These are phyloP conservation scores for Alviniconcha strummeri DNA, from an alignment of 2,888 invertebrate species.

Conservation along the genomic window DNA sequence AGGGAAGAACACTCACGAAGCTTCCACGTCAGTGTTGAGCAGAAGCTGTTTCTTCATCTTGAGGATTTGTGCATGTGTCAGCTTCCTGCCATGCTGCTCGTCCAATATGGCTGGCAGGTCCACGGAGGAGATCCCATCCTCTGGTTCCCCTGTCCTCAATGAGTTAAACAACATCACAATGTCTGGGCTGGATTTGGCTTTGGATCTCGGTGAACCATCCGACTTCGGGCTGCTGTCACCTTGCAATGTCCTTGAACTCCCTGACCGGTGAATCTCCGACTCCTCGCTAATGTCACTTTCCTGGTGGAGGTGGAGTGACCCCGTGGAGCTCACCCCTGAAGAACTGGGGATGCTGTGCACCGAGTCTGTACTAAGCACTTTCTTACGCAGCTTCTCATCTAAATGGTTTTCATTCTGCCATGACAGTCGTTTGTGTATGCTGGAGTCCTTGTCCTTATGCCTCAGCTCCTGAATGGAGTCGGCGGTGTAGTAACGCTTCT, in stretches of 20 bases:
- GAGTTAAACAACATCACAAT: conserved; percentile 58
- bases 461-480: conserved; percentile 80
- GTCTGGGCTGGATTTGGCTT: conserved; percentile 61
- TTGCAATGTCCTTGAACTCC: conserved; percentile 11
- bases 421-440: conserved; percentile 79
- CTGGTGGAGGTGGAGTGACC: conserved; percentile 71
- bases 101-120: conserved; percentile 53
- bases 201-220: conserved; percentile 23
- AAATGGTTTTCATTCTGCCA: conserved; percentile 75
- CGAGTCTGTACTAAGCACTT: conserved; percentile 72
- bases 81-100: conserved; percentile 43
- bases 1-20: conserved; percentile 69
- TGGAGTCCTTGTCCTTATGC: conserved; percentile 68
- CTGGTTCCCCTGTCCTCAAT: conserved; percentile 54
- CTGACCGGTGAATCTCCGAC: conserved; percentile 38
- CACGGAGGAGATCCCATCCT: conserved; percentile 68
- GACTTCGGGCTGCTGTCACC: background rate
- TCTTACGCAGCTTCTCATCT: conserved; percentile 59
- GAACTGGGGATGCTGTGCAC: conserved; percentile 74
- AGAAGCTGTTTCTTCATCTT: conserved; percentile 71
- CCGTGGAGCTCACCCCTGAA: conserved; percentile 75
- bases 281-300: conserved; percentile 67
- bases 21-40: conserved; percentile 72
- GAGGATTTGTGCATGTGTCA: conserved; percentile 60
- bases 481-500: conserved; percentile 80